phyloP scores from a whole-genome alignment of 2,888 invertebrate genomes.

The Melikaiella ostensackeni region DNA sequence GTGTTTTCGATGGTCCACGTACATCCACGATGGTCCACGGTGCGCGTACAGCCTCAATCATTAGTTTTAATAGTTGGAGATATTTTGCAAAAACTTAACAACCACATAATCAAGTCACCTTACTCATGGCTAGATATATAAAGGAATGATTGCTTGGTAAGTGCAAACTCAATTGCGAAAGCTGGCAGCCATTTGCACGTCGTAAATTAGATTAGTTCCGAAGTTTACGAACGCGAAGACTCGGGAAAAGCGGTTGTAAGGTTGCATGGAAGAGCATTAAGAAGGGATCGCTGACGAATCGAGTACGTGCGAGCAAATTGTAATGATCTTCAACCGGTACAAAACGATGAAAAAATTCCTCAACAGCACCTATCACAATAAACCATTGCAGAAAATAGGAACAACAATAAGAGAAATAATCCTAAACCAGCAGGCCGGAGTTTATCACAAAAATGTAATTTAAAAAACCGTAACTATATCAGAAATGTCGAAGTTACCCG shows the following conservation, averaged over 20 bases:
- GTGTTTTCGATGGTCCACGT: neutral
- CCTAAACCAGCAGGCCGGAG: constrained; percentile 45
- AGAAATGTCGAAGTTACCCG: neutral
- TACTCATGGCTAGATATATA: constrained; percentile 36
- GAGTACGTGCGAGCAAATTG: constrained; percentile 63
- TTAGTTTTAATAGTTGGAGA: constrained; percentile 47
- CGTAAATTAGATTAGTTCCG: constrained; percentile 73
- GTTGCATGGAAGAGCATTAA: constrained; percentile 63
- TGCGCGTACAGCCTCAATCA: constrained; percentile 28
- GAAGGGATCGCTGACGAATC: constrained; percentile 65
- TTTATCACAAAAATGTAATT: neutral
- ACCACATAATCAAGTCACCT: neutral
- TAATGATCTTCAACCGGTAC: constrained; percentile 59
- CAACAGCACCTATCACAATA: neutral
- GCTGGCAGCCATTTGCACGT: constrained; percentile 66
- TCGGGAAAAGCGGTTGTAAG: constrained; percentile 59
- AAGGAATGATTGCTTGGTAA: constrained; percentile 58
- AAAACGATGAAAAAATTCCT: constrained; percentile 3
- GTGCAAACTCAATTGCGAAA: constrained; percentile 57
- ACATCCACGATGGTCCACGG: too few species aligned
- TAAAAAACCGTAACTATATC: neutral
- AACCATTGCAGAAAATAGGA: neutral
- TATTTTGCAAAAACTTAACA: constrained; percentile 40
- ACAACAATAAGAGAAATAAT: neutral
- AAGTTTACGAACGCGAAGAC: constrained; percentile 66